Conservation (phyloP, 2,888 invertebrate species). For the Galerucella pusilla region DNA sequence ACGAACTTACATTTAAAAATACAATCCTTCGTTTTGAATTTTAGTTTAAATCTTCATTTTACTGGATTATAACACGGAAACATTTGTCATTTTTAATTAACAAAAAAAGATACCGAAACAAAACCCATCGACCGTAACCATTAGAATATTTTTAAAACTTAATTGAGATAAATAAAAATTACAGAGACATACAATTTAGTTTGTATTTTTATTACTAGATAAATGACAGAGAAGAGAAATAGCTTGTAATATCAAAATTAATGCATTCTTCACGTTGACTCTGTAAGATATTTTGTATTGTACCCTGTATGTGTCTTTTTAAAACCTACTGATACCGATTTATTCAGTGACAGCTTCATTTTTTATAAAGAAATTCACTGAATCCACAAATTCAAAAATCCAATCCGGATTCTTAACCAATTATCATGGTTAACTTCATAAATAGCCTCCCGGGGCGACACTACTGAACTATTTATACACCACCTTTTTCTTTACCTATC, state of each 20-base stretch:
- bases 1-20: not conserved
- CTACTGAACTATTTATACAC: slow-evolving; percentile 14
- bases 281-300: too few species aligned
- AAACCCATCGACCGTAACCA: not conserved
- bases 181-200: not conserved
- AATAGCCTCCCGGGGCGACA: not conserved
- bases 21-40: not conserved
- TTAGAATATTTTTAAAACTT: not conserved
- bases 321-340: too few species aligned
- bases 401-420: not conserved
- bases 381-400: not conserved
- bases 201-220: not conserved
- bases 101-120: slow-evolving; percentile 1
- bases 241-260: too few species aligned
- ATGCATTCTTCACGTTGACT: too few species aligned
- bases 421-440: not conserved
- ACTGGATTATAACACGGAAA: not conserved
- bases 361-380: too few species aligned
- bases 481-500: not conserved
- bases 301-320: too few species aligned
- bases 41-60: not conserved
- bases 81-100: slow-evolving; percentile 14
- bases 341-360: too few species aligned
- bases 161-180: not conserved
- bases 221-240: too few species aligned